Evolutionary conservation across 2,113 vertebrate species (phyloP), one percentile per base, ranked within the genome.

Genomic region (Salvator merianae): DNA sequence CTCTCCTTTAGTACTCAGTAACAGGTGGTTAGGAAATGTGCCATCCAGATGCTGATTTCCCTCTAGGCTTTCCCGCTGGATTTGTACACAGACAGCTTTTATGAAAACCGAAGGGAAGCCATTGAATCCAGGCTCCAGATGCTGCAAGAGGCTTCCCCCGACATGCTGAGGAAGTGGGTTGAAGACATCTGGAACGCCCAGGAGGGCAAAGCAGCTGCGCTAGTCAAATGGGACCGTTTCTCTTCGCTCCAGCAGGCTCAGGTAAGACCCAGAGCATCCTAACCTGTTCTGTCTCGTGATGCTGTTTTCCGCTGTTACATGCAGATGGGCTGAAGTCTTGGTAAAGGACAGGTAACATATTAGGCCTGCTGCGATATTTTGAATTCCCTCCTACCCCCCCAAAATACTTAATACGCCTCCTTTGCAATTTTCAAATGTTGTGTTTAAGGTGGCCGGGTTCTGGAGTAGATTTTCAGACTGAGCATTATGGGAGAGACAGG

Each of bases 31-130:
- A n/a, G 28, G 20, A 20, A 4, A 20, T 2, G 7, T 7, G 34
- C 34, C 5, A 2, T 3, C 14, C 12, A 13, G 26, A 24, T 73
- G 28, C 4, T 30, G 1, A 9, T 3, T 38, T 47, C 16, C 34
- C 13, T 24, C 7, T 93, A 99, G 99, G 96, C 95, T 0, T 96
- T 59, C 84, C 99, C 98, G 0, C 92, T 99, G 94, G 99, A 99
- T 94, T 90, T 99, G 77, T 96, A 97, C 90, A 99, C 98, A 0
- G 98, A 99, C 91, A 94, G 95, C 93, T 99, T 99, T 95, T 99
- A 97, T 18, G 91, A 95, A 73, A 98, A 96, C 93, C 96, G 99
- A 90, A 89, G 32, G 32, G 94, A 92, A 4, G 95, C 92, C 12
- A 95, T 99, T 0, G 97, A 97, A 84, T 88, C 90, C 66, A 95